Percentiles rank a stretch among this genome's conserved stretches.
Evolutionary conservation across 2,113 vertebrate genomes (phyloP).

Genomic region (Gambusia affinis): DNA sequence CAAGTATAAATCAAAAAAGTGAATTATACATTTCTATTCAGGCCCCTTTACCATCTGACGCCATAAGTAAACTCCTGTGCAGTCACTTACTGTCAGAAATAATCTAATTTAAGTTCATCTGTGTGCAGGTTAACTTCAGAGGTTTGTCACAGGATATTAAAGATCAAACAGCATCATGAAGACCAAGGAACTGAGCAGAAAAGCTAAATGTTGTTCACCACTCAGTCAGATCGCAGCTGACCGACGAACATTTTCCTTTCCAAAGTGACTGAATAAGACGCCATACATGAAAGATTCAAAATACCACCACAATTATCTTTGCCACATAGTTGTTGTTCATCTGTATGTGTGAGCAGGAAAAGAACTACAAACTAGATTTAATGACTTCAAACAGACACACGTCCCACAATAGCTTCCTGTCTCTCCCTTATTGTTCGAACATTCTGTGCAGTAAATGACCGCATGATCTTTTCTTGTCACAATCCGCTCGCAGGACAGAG

Average conservation of each 20-base stretch:
- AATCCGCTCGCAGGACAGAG: slow-evolving; percentile 84
- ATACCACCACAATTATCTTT: neutral
- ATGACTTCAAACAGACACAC: neutral
- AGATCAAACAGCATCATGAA: too few species aligned
- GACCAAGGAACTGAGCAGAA: too few species aligned
- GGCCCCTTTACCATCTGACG: neutral
- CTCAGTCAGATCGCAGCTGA: too few species aligned
- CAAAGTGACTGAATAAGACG: too few species aligned
- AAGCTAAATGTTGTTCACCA: too few species aligned
- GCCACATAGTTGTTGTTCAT: neutral
- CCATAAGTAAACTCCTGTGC: neutral
- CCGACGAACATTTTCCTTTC: too few species aligned
- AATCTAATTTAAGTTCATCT: neutral
- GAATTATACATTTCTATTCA: neutral
- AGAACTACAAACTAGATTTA: neutral
- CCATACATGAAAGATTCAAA: too few species aligned
- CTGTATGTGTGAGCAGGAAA: neutral
- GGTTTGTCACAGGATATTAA: neutral
- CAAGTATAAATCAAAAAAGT: neutral
- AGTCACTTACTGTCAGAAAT: neutral
- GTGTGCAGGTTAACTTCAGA: neutral
- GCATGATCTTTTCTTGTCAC: neutral
- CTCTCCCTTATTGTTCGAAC: neutral
- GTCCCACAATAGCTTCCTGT: neutral
- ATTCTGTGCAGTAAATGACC: neutral